A percentile compares a stretch with the other conserved stretches of the same genome.
These are phyloP conservation scores for Sebastes hubbsi DNA, from an alignment of 2,797 vertebrate genomes.

Conservation along the genomic window DNA sequence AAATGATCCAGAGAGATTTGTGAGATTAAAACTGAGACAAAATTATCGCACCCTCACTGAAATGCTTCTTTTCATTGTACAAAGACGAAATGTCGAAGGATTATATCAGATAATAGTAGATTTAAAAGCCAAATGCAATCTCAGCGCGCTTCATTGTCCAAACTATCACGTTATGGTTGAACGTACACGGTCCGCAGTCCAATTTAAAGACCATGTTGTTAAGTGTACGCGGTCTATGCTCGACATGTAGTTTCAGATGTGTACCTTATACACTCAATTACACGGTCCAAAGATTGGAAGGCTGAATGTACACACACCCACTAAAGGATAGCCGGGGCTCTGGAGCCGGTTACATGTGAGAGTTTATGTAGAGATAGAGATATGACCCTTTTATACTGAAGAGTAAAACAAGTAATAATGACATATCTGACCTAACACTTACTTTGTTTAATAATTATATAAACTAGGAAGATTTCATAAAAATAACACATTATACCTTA, in stretches of 20 bases:
- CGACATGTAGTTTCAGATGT: not conserved
- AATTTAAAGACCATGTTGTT: not conserved
- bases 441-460: not conserved
- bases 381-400: not conserved
- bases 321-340: not conserved
- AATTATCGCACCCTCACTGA: not conserved
- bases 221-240: not conserved
- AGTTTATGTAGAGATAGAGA: not conserved
- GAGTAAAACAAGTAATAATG: not conserved
- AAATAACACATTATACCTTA: not conserved
- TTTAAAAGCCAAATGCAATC: not conserved
- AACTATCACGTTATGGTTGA: not conserved
- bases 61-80: constrained; percentile 25
- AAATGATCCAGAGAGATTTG: constrained; percentile 9
- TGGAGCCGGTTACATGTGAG: not conserved
- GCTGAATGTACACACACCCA: not conserved
- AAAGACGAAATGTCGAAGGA: not conserved
- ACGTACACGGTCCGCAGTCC: not conserved
- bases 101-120: not conserved
- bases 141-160: not conserved
- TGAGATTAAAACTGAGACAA: not conserved
- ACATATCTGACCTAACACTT: not conserved
- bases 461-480: not conserved
- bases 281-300: not conserved
- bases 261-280: not conserved